Evolutionary conservation across 2,797 vertebrate species (phyloP).

Genomic region (Cuniculus paca): DNA sequence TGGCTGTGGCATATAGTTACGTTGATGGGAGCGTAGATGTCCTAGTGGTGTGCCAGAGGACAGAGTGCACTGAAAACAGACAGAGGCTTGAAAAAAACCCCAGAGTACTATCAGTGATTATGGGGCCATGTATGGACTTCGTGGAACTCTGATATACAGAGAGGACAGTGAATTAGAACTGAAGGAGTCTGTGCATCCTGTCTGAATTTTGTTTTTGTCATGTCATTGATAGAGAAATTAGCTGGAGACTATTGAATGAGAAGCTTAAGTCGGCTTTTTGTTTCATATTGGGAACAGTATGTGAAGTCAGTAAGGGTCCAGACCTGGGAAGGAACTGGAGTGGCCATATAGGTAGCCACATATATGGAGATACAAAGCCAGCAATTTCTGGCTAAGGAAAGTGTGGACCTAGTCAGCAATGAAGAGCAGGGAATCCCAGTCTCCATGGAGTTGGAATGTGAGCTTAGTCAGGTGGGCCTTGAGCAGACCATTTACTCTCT

Average conservation of each 20-base stretch:
- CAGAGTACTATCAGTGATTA: background rate
- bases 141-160: background rate
- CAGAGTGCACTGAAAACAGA: background rate
- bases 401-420: background rate
- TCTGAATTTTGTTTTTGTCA: background rate
- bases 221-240: background rate
- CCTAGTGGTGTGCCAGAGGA: background rate
- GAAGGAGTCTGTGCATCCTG: background rate
- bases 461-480: background rate
- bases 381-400: background rate
- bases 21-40: no score
- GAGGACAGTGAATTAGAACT: background rate
- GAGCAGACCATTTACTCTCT: background rate
- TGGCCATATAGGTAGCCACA: background rate
- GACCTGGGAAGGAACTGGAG: background rate
- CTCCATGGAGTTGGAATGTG: background rate
- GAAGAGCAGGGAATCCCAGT: background rate
- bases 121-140: background rate
- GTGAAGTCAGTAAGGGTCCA: background rate
- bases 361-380: background rate
- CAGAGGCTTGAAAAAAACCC: background rate
- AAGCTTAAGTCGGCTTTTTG: background rate
- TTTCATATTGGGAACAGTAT: background rate
- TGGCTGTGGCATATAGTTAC: background rate
- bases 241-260: background rate